These are phyloP conservation scores for Ochropacha duplaris DNA, from an alignment of 2,888 invertebrate species.

Conservation along the genomic window DNA sequence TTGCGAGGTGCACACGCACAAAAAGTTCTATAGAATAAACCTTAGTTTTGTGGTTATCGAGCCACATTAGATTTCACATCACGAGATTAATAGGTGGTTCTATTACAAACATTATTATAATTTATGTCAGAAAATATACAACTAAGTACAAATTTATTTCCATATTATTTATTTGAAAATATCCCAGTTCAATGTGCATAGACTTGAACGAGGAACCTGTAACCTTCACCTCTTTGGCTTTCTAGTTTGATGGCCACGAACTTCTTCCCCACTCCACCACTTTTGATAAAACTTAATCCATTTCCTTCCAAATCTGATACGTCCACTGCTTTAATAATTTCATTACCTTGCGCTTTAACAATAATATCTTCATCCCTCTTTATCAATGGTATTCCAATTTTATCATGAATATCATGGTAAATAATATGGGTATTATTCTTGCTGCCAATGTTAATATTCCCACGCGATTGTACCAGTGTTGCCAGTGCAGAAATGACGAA, in stretches of 20 bases:
- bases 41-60: too few relatives aligned
- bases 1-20: too few relatives aligned
- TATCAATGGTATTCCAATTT: constrained; percentile 19
- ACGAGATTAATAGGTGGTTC: too few relatives aligned
- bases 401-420: constrained; percentile 20
- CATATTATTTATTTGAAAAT: background rate
- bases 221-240: background rate
- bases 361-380: constrained; percentile 9
- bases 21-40: too few relatives aligned
- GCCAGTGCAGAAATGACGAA: constrained; percentile 6
- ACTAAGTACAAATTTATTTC: background rate
- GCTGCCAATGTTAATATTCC: constrained; percentile 1
- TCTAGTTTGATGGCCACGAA: background rate
- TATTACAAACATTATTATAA: too few relatives aligned
- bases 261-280: background rate
- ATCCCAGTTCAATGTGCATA: constrained; percentile 14
- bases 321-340: background rate
- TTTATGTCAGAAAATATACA: too few relatives aligned
- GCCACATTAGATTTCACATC: too few relatives aligned
- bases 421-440: constrained; percentile 12
- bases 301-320: background rate
- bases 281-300: background rate
- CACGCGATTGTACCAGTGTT: constrained; percentile 7
- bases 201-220: background rate
- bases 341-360: background rate